Conservation (phyloP, 2,113 vertebrate genomes). For the Clarias gariepinus region DNA sequence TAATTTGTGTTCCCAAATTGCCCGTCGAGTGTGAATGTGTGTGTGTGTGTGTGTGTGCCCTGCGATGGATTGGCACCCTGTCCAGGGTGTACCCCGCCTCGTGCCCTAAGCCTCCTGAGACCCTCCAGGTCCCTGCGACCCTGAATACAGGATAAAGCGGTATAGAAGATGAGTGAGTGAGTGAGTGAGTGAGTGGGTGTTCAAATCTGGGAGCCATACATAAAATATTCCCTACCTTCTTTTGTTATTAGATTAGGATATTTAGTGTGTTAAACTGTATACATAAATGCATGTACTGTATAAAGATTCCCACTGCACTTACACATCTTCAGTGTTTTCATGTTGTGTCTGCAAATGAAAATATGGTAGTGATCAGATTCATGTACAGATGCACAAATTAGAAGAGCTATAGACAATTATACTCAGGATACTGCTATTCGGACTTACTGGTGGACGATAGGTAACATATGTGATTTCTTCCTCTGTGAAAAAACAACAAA, state of each 20-base stretch:
- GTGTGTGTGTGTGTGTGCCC: too few relatives aligned
- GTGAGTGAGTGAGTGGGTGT: too few relatives aligned
- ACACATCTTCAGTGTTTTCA: slow-evolving; percentile 56
- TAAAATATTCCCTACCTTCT: not conserved
- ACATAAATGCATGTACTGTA: not conserved
- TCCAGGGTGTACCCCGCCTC: too few relatives aligned
- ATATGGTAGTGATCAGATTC: slow-evolving; percentile 1
- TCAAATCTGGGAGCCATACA: too few relatives aligned
- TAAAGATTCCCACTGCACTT: slow-evolving; percentile 52
- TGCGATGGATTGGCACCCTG: too few relatives aligned
- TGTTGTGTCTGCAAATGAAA: slow-evolving; percentile 50
- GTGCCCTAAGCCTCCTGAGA: too few relatives aligned
- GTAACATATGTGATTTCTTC: slow-evolving; percentile 69
- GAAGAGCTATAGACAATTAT: not conserved
- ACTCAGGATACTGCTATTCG: not conserved
- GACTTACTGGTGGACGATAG: slow-evolving; percentile 66
- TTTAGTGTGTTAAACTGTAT: not conserved
- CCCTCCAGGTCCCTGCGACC: too few relatives aligned
- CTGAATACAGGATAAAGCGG: too few relatives aligned
- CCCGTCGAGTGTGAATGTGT: too few relatives aligned
- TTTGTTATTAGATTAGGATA: not conserved
- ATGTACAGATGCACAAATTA: not conserved
- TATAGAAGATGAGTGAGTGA: too few relatives aligned
- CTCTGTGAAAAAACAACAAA: slow-evolving; percentile 56
- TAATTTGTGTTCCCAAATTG: too few relatives aligned